Conservation (phyloP, 2,113 vertebrate genomes). For the Muntiacus reevesi region DNA sequence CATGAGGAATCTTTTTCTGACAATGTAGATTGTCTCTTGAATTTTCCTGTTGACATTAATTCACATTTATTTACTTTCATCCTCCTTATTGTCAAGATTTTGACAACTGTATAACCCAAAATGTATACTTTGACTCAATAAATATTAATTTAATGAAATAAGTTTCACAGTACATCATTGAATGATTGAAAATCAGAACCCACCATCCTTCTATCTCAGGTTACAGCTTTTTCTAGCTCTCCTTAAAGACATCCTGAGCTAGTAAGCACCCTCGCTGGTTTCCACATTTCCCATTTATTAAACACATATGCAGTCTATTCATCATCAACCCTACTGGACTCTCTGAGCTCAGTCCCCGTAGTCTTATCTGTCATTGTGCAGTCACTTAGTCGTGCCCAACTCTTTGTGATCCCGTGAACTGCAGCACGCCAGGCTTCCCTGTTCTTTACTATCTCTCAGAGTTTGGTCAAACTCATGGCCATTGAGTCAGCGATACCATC, state of each 20-base stretch:
- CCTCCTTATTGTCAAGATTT: neutral
- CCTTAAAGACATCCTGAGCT: neutral
- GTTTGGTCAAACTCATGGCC: neutral
- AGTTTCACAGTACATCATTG: conserved; percentile 19
- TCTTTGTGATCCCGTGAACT: neutral
- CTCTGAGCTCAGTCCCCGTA: neutral
- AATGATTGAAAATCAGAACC: neutral
- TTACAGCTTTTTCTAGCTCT: neutral
- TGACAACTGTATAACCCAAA: neutral
- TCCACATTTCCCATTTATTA: neutral
- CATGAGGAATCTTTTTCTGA: neutral
- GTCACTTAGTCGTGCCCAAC: neutral
- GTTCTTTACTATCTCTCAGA: neutral
- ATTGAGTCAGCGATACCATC: neutral
- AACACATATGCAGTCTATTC: neutral
- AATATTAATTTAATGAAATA: conserved; percentile 49
- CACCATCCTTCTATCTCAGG: neutral
- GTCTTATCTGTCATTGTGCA: neutral
- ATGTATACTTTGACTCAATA: neutral
- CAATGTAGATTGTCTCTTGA: neutral
- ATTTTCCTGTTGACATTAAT: neutral
- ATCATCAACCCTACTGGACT: neutral
- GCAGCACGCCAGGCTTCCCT: neutral
- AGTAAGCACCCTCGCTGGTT: neutral
- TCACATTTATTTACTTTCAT: neutral